Base-by-base conservation (phyloP, 2,888 invertebrate genomes). In the Tyria jacobaeae region DNA sequence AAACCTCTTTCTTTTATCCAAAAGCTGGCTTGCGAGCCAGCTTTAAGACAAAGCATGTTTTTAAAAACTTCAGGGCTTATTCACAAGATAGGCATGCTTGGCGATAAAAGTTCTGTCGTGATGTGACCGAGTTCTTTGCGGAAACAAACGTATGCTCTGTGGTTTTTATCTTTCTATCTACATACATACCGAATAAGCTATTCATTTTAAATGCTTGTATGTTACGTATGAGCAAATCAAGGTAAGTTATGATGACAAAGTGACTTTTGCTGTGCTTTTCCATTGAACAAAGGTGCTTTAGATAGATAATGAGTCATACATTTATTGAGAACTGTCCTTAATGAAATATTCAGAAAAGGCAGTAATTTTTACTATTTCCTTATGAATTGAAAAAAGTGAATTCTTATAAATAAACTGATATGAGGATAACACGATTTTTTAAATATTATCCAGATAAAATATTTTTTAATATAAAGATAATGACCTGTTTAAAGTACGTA, bases 61-160 rank as follows among this genome's bases (percentile, higher is more conserved):
- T 71, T 52, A 60, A 70, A 66, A 71, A 66, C 68, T 68, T 68
- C 61, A 63, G 41, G n/a, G 50, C 25, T 54, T 64, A 71, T 71
- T 74, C 75, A 71, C 64, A 58, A 67, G 63, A 60, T 27, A n/a
- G n/a, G 27, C 7, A 25, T 6, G 48, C 57, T 68, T 62, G 60
- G 64, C 74, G 74, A 80, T 71, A 80, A 78, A 74, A 74, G 70
- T 71, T 73, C 51, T 74, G 76, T 76, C 74, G 76, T 75, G 66
- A 73, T 72, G 76, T 80, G 83, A 82, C 82, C 83, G 82, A 82
- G 79, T 81, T 81, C 78, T 71, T 61, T 39, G 59, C 39, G 53
- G 62, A 69, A 59, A 76, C 64, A 69, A 71, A 75, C 75, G 61
- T 62, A 64, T 69, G 61, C 58, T 60, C 58, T 60, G 56, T 48